These are phyloP conservation scores for Tiphia femorata DNA, from an alignment of 2,888 invertebrate genomes.

Conservation along the genomic window DNA sequence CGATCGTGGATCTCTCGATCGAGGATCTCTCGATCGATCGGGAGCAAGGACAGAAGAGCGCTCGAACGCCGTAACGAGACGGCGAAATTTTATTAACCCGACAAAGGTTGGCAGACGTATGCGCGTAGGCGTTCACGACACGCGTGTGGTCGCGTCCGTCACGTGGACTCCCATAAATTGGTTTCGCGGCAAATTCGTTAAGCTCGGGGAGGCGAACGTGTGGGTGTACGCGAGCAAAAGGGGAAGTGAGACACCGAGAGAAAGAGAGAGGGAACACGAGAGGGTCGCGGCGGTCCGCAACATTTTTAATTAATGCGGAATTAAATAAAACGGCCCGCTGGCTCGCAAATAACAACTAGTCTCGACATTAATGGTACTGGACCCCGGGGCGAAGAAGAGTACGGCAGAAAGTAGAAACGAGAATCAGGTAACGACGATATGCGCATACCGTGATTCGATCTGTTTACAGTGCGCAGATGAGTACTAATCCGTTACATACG, in stretches of 20 bases:
- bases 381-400: neutral
- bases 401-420: neutral
- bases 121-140: neutral
- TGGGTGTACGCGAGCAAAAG: too few relatives aligned
- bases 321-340: slow-evolving; percentile 46
- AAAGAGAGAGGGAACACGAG: too few relatives aligned
- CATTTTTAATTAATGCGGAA: slow-evolving; percentile 49
- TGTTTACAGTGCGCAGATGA: too few relatives aligned
- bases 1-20: too few relatives aligned
- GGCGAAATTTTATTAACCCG: slow-evolving; percentile 6
- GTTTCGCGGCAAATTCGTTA: slow-evolving; percentile 28
- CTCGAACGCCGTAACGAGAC: neutral
- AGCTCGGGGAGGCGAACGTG: too few relatives aligned
- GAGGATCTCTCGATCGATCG: too few relatives aligned
- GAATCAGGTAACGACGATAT: too few relatives aligned
- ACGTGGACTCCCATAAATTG: slow-evolving; percentile 21
- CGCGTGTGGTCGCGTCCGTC: neutral
- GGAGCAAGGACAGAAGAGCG: too few relatives aligned
- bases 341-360: slow-evolving; percentile 38
- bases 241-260: too few relatives aligned
- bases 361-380: neutral
- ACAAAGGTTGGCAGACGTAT: slow-evolving; percentile 1
- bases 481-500: too few relatives aligned
- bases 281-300: too few relatives aligned
- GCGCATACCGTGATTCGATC: too few relatives aligned